These are phyloP conservation scores for Scortum barcoo DNA, from an alignment of 2,113 vertebrate genomes.

Conservation along the genomic window DNA sequence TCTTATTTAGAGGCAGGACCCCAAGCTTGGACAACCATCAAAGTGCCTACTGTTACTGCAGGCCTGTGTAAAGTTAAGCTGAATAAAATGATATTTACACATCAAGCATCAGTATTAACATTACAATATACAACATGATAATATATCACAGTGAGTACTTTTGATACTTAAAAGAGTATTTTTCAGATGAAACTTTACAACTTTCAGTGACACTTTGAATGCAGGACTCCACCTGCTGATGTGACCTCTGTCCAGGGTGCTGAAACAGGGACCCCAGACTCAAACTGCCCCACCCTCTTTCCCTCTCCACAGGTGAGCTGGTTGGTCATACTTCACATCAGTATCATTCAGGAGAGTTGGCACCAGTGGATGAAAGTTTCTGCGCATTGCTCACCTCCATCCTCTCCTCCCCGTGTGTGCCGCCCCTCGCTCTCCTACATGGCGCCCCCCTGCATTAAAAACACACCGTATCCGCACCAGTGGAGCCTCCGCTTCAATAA, in stretches of 20 bases:
- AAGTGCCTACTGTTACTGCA: no score
- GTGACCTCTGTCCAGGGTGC: neutral
- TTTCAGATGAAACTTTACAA: no score
- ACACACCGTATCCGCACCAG: slow-evolving; percentile 50
- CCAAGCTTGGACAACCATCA: neutral
- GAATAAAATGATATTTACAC: no score
- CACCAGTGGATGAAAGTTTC: neutral
- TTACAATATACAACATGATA: neutral
- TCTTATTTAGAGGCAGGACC: neutral
- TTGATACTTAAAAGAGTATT: neutral
- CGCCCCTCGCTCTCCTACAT: no score
- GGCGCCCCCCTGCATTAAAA: neutral
- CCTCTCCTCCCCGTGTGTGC: no score
- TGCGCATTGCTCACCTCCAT: neutral
- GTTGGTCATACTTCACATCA: no score
- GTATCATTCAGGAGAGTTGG: neutral
- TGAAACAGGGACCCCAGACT: neutral
- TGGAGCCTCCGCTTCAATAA: slow-evolving; percentile 71
- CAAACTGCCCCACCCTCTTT: no score
- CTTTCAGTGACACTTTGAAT: no score
- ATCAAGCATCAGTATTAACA: neutral
- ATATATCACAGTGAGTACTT: neutral
- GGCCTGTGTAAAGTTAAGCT: no score
- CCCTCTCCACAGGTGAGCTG: no score
- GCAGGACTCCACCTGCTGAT: no score